Evolutionary conservation across 2,113 vertebrate genomes (phyloP).

Genomic region (Oceanodroma tethys): DNA sequence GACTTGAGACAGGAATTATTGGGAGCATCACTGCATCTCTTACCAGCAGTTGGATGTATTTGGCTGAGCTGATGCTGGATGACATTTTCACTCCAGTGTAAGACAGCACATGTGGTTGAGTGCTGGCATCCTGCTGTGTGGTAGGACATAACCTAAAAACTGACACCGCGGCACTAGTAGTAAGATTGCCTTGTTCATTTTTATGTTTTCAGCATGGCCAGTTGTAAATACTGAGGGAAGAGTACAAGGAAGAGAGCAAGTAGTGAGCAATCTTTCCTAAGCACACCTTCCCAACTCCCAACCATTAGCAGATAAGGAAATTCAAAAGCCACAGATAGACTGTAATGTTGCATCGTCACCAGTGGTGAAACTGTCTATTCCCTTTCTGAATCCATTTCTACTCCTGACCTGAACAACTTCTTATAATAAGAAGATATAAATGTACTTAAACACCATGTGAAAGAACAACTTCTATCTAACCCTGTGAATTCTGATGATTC

Average conservation of each 20-base stretch:
- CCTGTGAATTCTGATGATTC: background rate
- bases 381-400: background rate
- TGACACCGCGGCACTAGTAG: background rate
- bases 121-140: background rate
- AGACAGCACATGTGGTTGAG: background rate
- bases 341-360: background rate
- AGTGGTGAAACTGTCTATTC: background rate
- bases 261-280: background rate
- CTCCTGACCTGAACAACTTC: background rate
- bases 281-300: background rate
- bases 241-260: background rate
- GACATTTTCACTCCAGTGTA: conserved; percentile 15
- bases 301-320: background rate
- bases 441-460: background rate
- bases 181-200: background rate
- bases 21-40: background rate
- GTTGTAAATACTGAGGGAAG: background rate
- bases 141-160: background rate
- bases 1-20: background rate
- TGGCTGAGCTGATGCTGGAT: conserved; percentile 9
- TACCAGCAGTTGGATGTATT: background rate
- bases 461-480: background rate
- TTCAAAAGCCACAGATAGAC: background rate
- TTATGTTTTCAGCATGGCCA: background rate
- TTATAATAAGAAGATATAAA: background rate